phyloP scores from a whole-genome alignment of 2,888 invertebrate species.

The Brachyptera risi region DNA sequence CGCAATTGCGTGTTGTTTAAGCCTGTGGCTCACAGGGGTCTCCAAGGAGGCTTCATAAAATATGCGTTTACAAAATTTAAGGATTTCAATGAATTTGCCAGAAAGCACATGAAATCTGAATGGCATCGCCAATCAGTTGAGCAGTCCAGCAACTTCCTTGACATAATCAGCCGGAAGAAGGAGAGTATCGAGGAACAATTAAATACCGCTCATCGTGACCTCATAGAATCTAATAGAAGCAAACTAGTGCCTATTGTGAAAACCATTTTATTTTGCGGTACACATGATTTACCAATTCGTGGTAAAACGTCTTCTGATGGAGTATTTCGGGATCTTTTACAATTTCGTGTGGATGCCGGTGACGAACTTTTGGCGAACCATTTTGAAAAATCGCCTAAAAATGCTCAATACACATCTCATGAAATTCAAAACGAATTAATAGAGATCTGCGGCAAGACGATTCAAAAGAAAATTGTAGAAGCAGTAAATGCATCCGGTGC shows the following conservation, averaged over 20 bases:
- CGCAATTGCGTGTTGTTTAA: background rate
- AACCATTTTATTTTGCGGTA: slow-evolving; percentile 14
- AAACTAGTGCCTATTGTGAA: slow-evolving; percentile 8
- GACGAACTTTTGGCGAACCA: too few species aligned
- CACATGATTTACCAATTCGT: slow-evolving; percentile 12
- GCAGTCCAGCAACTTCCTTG: background rate
- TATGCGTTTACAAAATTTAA: background rate
- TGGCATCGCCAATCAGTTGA: background rate
- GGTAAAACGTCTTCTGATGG: slow-evolving; percentile 5
- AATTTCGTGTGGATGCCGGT: slow-evolving; percentile 7
- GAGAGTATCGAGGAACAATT: background rate
- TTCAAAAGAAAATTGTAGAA: slow-evolving; percentile 31
- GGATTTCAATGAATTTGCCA: background rate
- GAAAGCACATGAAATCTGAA: background rate
- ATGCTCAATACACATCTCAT: slow-evolving; percentile 7
- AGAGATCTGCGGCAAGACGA: slow-evolving; percentile 33
- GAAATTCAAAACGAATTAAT: slow-evolving; percentile 34
- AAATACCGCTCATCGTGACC: background rate
- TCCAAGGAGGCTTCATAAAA: background rate
- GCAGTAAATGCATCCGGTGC: slow-evolving; percentile 23
- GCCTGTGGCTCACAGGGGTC: background rate
- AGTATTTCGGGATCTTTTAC: slow-evolving; percentile 1
- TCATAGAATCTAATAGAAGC: slow-evolving; percentile 2
- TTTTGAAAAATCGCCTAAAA: background rate
- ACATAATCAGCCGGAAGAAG: background rate